Evolutionary conservation across 2,113 vertebrate genomes (phyloP).

Genomic region (rabbit (Oryctolagus cuniculus)): DNA sequence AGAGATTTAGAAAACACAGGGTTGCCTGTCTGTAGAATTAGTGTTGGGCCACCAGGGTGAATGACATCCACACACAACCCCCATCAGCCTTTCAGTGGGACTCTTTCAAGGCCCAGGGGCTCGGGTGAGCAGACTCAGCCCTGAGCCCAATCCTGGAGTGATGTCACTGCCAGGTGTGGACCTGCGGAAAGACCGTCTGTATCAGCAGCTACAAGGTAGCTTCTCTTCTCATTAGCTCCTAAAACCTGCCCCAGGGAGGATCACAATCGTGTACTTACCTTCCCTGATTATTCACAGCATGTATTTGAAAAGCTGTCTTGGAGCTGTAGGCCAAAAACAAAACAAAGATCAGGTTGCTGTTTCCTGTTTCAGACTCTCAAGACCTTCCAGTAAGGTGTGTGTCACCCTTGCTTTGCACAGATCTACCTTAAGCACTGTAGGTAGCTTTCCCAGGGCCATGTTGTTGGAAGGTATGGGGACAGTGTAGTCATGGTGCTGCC

Average conservation of each 20-base stretch:
- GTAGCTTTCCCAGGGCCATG: not conserved
- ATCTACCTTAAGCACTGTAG: not conserved
- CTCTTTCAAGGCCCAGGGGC: not conserved
- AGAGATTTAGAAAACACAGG: slow-evolving; percentile 43
- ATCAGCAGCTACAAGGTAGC: not conserved
- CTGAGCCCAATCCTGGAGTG: not conserved
- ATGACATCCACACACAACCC: not conserved
- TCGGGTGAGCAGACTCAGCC: not conserved
- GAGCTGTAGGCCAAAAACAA: slow-evolving; percentile 87
- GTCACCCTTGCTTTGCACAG: not conserved
- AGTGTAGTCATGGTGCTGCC: not conserved
- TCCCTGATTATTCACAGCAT: slow-evolving; percentile 95
- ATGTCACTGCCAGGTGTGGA: not conserved
- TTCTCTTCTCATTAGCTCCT: not conserved
- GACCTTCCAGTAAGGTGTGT: not conserved
- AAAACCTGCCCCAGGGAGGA: not conserved
- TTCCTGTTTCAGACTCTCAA: not conserved
- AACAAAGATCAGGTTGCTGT: slow-evolving; percentile 60
- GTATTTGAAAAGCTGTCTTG: slow-evolving; percentile 93
- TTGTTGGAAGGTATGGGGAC: not conserved
- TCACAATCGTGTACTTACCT: slow-evolving; percentile 87
- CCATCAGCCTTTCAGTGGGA: not conserved
- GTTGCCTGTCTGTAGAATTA: not conserved
- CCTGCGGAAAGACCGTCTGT: not conserved
- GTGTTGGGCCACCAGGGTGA: not conserved